Evolutionary conservation across 2,888 invertebrate species (phyloP).

Genomic region (Andricus quercusramuli): DNA sequence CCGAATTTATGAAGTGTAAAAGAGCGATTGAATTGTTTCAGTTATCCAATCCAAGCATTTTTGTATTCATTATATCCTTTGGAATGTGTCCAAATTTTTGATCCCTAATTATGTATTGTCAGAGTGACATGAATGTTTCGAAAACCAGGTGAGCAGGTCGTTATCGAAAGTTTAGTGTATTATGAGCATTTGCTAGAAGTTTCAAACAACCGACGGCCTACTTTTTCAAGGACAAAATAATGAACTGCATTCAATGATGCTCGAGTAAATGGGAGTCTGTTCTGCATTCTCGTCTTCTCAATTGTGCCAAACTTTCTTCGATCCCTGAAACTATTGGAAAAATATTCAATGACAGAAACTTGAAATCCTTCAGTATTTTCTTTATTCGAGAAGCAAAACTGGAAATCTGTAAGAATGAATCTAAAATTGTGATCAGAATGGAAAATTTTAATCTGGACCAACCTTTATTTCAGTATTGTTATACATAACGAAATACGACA

Average conservation of each 20-base stretch:
- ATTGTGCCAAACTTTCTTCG: slow-evolving; percentile 16
- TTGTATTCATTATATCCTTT: not conserved
- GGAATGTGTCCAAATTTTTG: slow-evolving; percentile 14
- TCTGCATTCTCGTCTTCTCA: slow-evolving; percentile 29
- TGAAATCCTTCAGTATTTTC: not conserved
- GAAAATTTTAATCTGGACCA: not conserved
- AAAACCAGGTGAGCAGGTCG: slow-evolving; percentile 38
- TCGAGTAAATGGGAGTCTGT: slow-evolving; percentile 20
- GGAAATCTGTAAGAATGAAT: not conserved
- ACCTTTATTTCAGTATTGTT: not conserved
- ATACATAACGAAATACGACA: not conserved
- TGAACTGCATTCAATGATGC: slow-evolving; percentile 37
- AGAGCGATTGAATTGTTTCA: not conserved
- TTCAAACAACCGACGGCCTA: slow-evolving; percentile 32
- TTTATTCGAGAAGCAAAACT: not conserved
- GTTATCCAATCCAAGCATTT: not conserved
- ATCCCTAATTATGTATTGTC: slow-evolving; percentile 37
- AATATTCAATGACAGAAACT: not conserved
- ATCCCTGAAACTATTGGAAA: slow-evolving; percentile 30
- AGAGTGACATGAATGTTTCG: slow-evolving; percentile 28
- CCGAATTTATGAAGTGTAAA: not conserved
- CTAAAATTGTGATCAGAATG: not conserved
- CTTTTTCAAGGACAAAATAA: slow-evolving; percentile 40
- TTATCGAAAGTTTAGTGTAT: slow-evolving; percentile 32
- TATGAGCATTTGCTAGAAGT: slow-evolving; percentile 35